Base-by-base conservation (phyloP, 1,140 invertebrate genomes). In the Formica selysi region DNA sequence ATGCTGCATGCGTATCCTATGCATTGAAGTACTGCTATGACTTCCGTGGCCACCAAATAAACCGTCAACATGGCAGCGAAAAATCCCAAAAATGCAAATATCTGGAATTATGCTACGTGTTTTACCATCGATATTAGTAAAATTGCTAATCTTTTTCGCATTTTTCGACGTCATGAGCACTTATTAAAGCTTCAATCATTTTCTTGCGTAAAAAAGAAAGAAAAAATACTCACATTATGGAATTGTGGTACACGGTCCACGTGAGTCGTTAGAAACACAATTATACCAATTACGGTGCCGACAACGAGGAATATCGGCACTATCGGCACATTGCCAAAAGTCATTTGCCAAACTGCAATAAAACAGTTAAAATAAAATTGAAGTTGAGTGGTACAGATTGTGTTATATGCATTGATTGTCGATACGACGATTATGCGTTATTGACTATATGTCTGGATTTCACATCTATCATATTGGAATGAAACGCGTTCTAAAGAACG, bases 31-130 rank as follows among this genome's bases (percentile, higher is more conserved):
- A 97, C 94, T 76, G 95, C 96, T 86, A 97, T 96, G 79, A 97
- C 96, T 93, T 97, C 97, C 87, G 96, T 95, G 54, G 97, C 97
- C 10, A 97, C 93, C 78, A 95, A 90, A 93, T 97, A 97, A 54
- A 97, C 97, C 95, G 96, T 96, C 32, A 96, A 88, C 81, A 97
- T 96, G 29, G 97, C 96, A 19, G 96, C 93, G 7, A 96, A 61
- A 93, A 97, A 97, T 59, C 96, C 97, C 16, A 96, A 73, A 92
- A 97, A 97, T 26, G 96, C 96, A 91, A 96, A 96, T 5, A 89
- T 91, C 96, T 96, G 86, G 36, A 85, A 93, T 90, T 90, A 81
- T 65, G 26, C 3, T 13, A 16, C 19, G 7, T 19, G 6, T 16
- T 74, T 32, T 10, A 13, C 1, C 36, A 48, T 32, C 13, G 36